These are phyloP conservation scores for Idaea aversata DNA, from an alignment of 2,888 invertebrate species.

Conservation along the genomic window DNA sequence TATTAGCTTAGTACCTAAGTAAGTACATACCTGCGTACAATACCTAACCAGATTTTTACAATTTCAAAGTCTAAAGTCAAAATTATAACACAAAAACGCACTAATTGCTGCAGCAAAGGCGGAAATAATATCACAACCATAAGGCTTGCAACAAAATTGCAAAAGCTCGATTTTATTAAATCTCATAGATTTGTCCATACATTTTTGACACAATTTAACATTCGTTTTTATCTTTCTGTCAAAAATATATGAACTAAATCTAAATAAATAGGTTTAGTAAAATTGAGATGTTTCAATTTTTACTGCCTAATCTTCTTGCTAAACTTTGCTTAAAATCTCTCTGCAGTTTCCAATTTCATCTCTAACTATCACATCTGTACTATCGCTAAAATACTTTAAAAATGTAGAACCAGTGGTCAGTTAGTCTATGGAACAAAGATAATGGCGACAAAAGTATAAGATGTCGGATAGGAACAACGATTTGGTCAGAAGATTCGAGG, in stretches of 20 bases:
- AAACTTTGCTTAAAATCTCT: not conserved
- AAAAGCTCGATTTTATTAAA: too few relatives aligned
- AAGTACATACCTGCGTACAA: too few relatives aligned
- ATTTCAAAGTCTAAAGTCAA: not conserved
- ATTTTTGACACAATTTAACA: too few relatives aligned
- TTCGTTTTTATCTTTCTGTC: too few relatives aligned
- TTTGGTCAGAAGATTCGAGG: constrained; percentile 50
- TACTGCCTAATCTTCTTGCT: not conserved
- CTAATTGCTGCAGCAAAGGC: not conserved
- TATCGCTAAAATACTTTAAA: not conserved
- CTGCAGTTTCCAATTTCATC: not conserved
- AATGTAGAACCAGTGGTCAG: not conserved
- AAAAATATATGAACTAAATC: too few relatives aligned
- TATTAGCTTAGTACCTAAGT: too few relatives aligned
- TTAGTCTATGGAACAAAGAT: constrained; percentile 22
- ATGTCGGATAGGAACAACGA: constrained; percentile 66
- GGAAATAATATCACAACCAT: not conserved
- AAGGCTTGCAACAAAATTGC: not conserved
- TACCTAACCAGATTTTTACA: too few relatives aligned
- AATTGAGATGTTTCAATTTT: not conserved
- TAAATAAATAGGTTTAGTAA: too few relatives aligned
- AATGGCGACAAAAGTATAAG: constrained; percentile 34
- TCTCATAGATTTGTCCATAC: too few relatives aligned
- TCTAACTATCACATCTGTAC: not conserved
- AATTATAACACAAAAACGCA: not conserved